Percentiles rank a stretch among this genome's conserved stretches.
Evolutionary conservation across 2,888 invertebrate species (phyloP).

Genomic region (Esperia sulphurella): DNA sequence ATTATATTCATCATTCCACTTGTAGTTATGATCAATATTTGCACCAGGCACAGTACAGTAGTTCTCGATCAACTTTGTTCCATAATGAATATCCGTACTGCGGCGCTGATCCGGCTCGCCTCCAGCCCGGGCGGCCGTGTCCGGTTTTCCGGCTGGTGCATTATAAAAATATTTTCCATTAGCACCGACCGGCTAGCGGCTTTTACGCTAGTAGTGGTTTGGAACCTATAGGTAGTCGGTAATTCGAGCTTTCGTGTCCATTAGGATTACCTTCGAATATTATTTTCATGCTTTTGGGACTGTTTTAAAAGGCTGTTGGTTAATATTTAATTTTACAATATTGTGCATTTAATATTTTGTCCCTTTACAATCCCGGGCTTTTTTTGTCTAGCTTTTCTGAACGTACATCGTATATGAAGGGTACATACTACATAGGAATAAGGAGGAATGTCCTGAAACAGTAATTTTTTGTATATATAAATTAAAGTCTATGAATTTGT

Average conservation of each 20-base stretch:
- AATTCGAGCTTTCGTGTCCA: conserved; percentile 24
- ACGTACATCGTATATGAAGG: too few species aligned
- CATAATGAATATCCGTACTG: conserved; percentile 39
- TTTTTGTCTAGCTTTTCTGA: too few species aligned
- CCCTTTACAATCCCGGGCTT: too few species aligned
- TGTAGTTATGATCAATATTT: conserved; percentile 1
- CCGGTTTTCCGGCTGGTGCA: conserved; percentile 32
- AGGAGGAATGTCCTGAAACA: too few species aligned
- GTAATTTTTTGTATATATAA: too few species aligned
- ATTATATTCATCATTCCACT: too few species aligned
- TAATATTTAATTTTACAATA: too few species aligned
- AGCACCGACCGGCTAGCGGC: conserved; percentile 18
- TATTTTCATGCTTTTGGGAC: not conserved
- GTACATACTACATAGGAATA: too few species aligned
- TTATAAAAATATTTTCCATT: conserved; percentile 47
- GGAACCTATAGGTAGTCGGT: conserved; percentile 12
- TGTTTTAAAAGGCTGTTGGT: not conserved
- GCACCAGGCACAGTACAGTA: conserved; percentile 15
- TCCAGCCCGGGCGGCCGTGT: conserved; percentile 21
- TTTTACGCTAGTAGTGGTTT: conserved; percentile 15
- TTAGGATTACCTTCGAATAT: conserved; percentile 30
- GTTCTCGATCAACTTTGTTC: conserved; percentile 40
- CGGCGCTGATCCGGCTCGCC: conserved; percentile 17
- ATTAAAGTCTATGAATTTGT: too few species aligned
- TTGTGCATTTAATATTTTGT: too few species aligned